Evolutionary conservation across 2,888 invertebrate species (phyloP).

Genomic region (Sarcophaga rosellei): DNA sequence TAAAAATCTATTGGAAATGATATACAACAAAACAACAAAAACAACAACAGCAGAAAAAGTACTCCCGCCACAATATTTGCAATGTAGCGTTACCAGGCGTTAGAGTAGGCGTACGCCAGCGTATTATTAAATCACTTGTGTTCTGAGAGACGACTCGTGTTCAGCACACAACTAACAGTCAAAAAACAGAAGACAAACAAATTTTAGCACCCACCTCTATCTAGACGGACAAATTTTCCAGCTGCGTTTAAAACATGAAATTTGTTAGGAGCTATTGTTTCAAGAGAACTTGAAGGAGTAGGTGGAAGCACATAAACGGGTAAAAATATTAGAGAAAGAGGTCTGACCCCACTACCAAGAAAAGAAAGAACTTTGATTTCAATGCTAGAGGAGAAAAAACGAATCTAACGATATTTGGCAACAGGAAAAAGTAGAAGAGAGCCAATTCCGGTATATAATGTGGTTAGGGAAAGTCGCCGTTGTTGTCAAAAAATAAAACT

Average conservation of each 20-base stretch:
- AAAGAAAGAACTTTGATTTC: background rate
- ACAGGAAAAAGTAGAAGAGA: too few relatives aligned
- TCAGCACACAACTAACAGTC: background rate
- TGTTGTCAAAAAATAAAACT: too few relatives aligned
- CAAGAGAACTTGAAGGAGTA: background rate
- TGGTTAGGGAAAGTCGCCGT: too few relatives aligned
- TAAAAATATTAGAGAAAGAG: background rate
- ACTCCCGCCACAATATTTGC: background rate
- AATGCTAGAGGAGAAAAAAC: background rate
- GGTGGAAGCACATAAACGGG: background rate
- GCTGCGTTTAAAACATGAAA: slow-evolving; percentile 42
- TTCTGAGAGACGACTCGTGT: slow-evolving; percentile 26
- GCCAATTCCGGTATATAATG: too few relatives aligned
- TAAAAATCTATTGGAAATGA: background rate
- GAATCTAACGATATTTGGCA: background rate
- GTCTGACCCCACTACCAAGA: background rate
- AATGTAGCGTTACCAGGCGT: background rate
- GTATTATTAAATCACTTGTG: slow-evolving; percentile 52
- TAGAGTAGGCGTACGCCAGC: slow-evolving; percentile 35
- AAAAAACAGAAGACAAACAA: slow-evolving; percentile 28
- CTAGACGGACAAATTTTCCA: slow-evolving; percentile 29
- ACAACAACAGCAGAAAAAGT: background rate
- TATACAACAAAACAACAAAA: background rate
- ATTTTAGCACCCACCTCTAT: slow-evolving; percentile 52
- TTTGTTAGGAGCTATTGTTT: background rate